phyloP scores from a whole-genome alignment of 2,888 invertebrate genomes.

The Nomada fabriciana region DNA sequence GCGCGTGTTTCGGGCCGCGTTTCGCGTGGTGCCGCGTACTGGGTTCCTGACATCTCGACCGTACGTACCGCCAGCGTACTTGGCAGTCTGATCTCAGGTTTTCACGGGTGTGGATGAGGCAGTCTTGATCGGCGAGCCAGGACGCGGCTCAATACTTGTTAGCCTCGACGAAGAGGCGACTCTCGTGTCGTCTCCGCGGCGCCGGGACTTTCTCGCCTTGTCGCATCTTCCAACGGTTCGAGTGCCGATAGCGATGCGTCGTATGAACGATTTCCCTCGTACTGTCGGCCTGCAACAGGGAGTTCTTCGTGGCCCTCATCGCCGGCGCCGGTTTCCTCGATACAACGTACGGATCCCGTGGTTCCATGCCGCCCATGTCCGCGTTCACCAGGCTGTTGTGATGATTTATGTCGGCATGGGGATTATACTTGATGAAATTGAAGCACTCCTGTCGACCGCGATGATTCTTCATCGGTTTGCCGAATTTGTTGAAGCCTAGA shows the following conservation, averaged over 20 bases:
- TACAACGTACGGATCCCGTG: conserved; percentile 72
- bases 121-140: conserved; percentile 83
- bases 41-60: conserved; percentile 74
- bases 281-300: conserved; percentile 70
- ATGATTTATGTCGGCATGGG: conserved; percentile 87
- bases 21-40: conserved; percentile 59
- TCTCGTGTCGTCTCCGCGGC: conserved; percentile 78
- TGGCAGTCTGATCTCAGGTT: conserved; percentile 73
- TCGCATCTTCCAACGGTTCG: conserved; percentile 80
- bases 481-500: conserved; percentile 88
- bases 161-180: conserved; percentile 77
- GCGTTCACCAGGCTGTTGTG: conserved; percentile 87
- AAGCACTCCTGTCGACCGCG: conserved; percentile 86
- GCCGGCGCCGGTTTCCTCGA: conserved; percentile 83
- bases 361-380: conserved; percentile 80
- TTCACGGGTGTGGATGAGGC: conserved; percentile 77
- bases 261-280: conserved; percentile 70
- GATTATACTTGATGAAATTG: conserved; percentile 88
- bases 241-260: conserved; percentile 81
- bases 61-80: conserved; percentile 69
- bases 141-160: conserved; percentile 80
- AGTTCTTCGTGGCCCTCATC: conserved; percentile 75
- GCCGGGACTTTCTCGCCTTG: conserved; percentile 70
- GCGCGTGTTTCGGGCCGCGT: conserved; percentile 67
- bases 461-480: conserved; percentile 85